phyloP scores from a whole-genome alignment of 1,140 invertebrate genomes.

The Calephelis nemesis region DNA sequence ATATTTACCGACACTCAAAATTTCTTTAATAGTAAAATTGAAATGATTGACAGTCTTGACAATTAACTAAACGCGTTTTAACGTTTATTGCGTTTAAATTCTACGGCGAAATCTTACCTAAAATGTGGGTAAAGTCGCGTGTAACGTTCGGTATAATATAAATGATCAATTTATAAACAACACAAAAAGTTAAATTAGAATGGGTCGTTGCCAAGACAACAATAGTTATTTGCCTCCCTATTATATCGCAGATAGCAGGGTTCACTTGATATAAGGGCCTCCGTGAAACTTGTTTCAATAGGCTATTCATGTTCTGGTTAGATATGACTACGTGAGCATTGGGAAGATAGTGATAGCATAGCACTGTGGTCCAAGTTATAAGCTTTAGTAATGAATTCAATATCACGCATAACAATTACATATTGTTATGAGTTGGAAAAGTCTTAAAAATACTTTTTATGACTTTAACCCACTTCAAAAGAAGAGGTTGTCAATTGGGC shows the following conservation, averaged over 20 bases:
- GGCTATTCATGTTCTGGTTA: constrained; percentile 30
- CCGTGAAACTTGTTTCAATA: constrained; percentile 32
- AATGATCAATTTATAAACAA: constrained; percentile 2
- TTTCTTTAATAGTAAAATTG: too few relatives aligned
- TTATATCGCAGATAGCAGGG: constrained; percentile 26
- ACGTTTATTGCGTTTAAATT: too few relatives aligned
- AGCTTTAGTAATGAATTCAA: neutral
- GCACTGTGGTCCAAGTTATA: constrained; percentile 3
- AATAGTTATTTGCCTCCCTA: constrained; percentile 13
- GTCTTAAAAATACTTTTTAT: neutral
- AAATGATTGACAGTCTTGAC: too few relatives aligned
- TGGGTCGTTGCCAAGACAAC: neutral
- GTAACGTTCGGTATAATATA: too few relatives aligned
- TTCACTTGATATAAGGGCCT: constrained; percentile 22
- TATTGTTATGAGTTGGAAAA: neutral
- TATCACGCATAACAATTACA: too few relatives aligned
- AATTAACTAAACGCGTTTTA: too few relatives aligned
- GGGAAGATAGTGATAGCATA: constrained; percentile 21
- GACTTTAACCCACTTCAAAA: too few relatives aligned
- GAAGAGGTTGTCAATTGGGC: too few relatives aligned
- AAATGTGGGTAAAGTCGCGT: too few relatives aligned
- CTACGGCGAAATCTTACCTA: too few relatives aligned
- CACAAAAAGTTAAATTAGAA: constrained; percentile 19
- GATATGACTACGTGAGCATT: constrained; percentile 26
- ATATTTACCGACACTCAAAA: too few relatives aligned